phyloP scores from a whole-genome alignment of 2,797 vertebrate genomes.

The Sylvilagus floridanus region DNA sequence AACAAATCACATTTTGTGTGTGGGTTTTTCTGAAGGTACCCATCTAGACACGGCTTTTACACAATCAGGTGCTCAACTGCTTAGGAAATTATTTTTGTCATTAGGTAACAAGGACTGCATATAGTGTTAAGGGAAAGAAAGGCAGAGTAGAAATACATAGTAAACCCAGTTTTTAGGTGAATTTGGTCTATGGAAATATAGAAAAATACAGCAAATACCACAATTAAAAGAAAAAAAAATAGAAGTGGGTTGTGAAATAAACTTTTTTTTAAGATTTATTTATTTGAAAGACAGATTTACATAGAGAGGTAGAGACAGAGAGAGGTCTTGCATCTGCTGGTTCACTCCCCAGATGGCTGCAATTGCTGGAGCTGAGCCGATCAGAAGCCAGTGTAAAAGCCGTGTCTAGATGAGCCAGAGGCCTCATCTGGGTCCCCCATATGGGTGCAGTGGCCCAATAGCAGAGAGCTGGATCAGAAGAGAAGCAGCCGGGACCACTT shows the following conservation, averaged over 20 bases:
- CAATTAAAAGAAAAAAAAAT: slow-evolving; percentile 59
- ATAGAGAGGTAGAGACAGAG: no score
- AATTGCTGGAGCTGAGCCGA: no score
- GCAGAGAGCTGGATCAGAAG: no score
- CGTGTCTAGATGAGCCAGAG: no score
- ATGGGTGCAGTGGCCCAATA: no score
- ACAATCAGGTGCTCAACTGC: not conserved
- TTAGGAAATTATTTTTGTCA: slow-evolving; percentile 44
- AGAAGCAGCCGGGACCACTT: no score
- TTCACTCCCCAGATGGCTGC: no score
- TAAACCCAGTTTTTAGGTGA: slow-evolving; percentile 34
- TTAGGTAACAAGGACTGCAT: not conserved
- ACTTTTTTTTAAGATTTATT: not conserved
- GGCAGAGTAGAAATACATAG: not conserved
- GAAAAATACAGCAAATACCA: slow-evolving; percentile 40
- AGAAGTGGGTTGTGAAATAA: slow-evolving; percentile 31
- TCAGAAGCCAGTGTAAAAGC: no score
- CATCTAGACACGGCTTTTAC: not conserved
- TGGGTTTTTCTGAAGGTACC: not conserved
- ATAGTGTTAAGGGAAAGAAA: slow-evolving; percentile 4
- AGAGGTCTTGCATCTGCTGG: no score
- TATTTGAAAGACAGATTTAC: no score
- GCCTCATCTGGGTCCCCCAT: no score
- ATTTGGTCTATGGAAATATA: slow-evolving; percentile 48
- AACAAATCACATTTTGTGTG: not conserved